Evolutionary conservation across 2,113 vertebrate species (phyloP).

Genomic region (Xenopus laevis): DNA sequence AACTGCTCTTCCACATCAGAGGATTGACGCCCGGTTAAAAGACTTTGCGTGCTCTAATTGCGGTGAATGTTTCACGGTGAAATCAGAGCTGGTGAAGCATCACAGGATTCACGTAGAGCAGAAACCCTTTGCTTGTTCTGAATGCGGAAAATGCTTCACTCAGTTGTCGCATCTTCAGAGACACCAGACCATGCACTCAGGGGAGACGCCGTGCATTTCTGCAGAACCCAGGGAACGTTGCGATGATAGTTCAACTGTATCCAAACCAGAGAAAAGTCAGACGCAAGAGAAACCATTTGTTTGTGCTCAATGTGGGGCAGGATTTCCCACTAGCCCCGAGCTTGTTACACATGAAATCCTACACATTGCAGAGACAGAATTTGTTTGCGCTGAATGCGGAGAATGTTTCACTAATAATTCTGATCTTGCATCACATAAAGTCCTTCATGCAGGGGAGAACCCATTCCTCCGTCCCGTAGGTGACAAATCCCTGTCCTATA

Average conservation of each 20-base stretch:
- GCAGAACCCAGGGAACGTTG: neutral
- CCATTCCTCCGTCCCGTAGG: conserved; percentile 57
- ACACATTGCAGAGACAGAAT: conserved; percentile 55
- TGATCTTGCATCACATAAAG: conserved; percentile 48
- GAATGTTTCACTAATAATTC: conserved; percentile 59
- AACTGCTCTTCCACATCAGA: neutral
- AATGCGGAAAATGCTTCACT: conserved; percentile 34
- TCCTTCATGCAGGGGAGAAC: conserved; percentile 54
- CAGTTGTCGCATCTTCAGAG: conserved; percentile 6
- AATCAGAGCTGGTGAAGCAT: conserved; percentile 55
- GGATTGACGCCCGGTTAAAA: neutral
- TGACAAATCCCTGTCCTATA: conserved; percentile 57
- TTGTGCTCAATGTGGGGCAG: neutral
- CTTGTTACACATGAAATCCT: neutral
- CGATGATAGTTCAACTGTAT: neutral
- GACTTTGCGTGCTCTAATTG: conserved; percentile 35
- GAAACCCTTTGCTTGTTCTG: conserved; percentile 10
- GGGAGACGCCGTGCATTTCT: neutral
- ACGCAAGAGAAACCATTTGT: neutral
- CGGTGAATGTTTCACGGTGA: conserved; percentile 49
- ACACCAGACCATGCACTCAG: conserved; percentile 44
- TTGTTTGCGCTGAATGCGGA: conserved; percentile 58
- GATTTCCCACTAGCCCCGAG: neutral
- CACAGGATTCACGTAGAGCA: conserved; percentile 34
- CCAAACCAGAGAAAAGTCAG: neutral